Evolutionary conservation across 2,888 invertebrate genomes (phyloP).

Genomic region (Pseudoips prasinana): DNA sequence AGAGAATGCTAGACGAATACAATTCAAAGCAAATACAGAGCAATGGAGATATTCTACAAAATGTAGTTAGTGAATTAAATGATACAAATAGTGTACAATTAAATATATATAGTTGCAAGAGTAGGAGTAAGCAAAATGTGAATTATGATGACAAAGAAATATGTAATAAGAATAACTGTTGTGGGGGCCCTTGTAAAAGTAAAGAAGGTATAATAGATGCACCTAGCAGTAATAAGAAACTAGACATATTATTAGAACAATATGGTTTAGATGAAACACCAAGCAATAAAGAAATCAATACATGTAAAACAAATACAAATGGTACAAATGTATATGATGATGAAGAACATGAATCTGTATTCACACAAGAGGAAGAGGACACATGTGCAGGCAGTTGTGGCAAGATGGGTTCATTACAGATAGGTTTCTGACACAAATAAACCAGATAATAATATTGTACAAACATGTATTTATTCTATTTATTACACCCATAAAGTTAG

Average conservation of each 20-base stretch:
- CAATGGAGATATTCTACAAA: constrained; percentile 23
- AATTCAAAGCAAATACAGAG: constrained; percentile 44
- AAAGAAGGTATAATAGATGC: constrained; percentile 25
- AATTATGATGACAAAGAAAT: constrained; percentile 18
- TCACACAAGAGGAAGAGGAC: constrained; percentile 49
- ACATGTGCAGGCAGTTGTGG: constrained; percentile 63
- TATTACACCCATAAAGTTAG: no score
- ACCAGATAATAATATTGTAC: constrained; percentile 5
- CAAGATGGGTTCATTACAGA: constrained; percentile 42
- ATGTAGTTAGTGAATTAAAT: constrained; percentile 50
- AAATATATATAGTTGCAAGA: constrained; percentile 32
- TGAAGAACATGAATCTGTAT: constrained; percentile 38
- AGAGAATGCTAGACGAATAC: constrained; percentile 84
- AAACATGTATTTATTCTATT: constrained; percentile 27
- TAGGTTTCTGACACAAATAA: constrained; percentile 23
- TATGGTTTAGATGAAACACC: constrained; percentile 46
- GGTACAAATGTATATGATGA: constrained; percentile 27
- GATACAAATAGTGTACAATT: constrained; percentile 28
- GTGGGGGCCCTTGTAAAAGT: constrained; percentile 40
- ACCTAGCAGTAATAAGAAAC: constrained; percentile 41
- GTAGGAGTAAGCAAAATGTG: constrained; percentile 28
- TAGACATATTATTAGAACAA: constrained; percentile 49
- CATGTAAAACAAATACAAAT: constrained; percentile 15
- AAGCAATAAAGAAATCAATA: constrained; percentile 9
- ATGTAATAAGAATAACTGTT: constrained; percentile 36